phyloP scores from a whole-genome alignment of 2,888 invertebrate species.

The Dasysyrphus tricinctus region DNA sequence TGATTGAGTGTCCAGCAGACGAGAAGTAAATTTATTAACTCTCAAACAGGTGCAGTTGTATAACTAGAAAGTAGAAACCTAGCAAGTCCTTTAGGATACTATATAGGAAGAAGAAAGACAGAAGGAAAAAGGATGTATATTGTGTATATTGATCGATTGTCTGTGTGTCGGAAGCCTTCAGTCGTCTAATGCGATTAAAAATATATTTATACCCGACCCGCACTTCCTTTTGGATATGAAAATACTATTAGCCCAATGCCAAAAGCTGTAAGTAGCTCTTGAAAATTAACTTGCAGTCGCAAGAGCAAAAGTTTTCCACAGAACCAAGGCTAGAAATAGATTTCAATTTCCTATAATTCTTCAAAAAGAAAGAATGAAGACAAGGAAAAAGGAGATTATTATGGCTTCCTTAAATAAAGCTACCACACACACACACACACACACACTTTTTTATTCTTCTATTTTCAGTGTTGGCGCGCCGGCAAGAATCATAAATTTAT shows the following conservation, averaged over 20 bases:
- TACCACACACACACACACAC: not conserved
- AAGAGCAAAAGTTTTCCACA: constrained; percentile 26
- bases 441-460: not conserved
- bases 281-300: constrained; percentile 9
- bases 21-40: constrained; percentile 72
- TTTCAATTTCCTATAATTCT: constrained; percentile 30
- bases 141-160: constrained; percentile 62
- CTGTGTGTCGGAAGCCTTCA: constrained; percentile 16
- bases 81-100: not conserved
- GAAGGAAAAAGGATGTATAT: constrained; percentile 17
- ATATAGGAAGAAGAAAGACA: not conserved
- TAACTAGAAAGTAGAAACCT: not conserved
- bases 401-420: constrained; percentile 19
- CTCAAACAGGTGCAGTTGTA: constrained; percentile 48
- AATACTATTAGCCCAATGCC: constrained; percentile 37
- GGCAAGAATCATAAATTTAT: constrained; percentile 64
- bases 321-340: constrained; percentile 29
- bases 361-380: constrained; percentile 1
- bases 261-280: not conserved
- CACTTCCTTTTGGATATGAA: constrained; percentile 9
- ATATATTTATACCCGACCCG: not conserved
- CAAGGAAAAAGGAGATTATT: constrained; percentile 7
- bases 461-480: constrained; percentile 14
- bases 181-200: constrained; percentile 62
- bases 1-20: constrained; percentile 70